phyloP scores from a whole-genome alignment of 1,140 invertebrate genomes.

The Manduca sexta region DNA sequence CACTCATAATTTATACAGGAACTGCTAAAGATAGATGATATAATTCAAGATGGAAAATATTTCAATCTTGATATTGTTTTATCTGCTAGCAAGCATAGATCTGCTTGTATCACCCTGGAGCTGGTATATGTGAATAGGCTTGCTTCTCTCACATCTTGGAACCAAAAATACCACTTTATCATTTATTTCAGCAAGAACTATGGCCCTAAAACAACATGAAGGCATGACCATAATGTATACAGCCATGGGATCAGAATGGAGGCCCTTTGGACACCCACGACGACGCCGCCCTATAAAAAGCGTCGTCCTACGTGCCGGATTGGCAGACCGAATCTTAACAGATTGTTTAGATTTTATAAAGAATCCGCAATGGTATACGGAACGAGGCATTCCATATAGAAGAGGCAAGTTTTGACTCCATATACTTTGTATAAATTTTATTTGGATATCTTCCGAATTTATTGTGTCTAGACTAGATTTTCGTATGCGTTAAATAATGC shows the following conservation, averaged over 20 bases:
- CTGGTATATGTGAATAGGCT: too few species aligned
- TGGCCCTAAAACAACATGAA: conserved; percentile 92
- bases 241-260: conserved; percentile 95
- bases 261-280: conserved; percentile 94
- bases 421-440: background rate
- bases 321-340: conserved; percentile 84
- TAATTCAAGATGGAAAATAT: background rate
- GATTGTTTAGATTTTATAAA: conserved; percentile 95
- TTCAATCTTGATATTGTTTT: background rate
- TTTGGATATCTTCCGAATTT: too few species aligned
- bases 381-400: conserved; percentile 88
- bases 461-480: too few species aligned
- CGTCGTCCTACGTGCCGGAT: conserved; percentile 89
- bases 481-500: too few species aligned
- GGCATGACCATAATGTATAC: conserved; percentile 99
- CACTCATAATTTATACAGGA: background rate
- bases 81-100: background rate
- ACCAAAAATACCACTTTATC: too few species aligned
- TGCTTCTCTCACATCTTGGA: too few species aligned
- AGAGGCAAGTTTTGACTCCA: conserved; percentile 67
- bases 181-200: conserved; percentile 83
- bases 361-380: conserved; percentile 94
- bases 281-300: conserved; percentile 89
- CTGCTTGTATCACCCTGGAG: too few species aligned
- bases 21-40: background rate